Evolutionary conservation across 2,888 invertebrate genomes (phyloP).

Genomic region (Diaprepes abbreviatus): DNA sequence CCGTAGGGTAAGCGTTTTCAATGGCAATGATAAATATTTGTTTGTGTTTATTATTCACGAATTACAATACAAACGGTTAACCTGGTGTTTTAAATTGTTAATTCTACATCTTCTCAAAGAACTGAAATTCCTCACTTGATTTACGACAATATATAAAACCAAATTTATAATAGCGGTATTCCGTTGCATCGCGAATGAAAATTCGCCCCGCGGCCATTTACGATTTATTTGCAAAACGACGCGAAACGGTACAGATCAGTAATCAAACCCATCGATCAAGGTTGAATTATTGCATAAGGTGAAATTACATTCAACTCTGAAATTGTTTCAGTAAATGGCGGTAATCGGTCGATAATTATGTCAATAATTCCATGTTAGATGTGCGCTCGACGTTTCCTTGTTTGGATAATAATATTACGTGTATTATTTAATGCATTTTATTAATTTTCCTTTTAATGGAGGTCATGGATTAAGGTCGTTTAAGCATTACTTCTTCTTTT

Average conservation of each 20-base stretch:
- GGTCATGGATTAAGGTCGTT: too few relatives aligned
- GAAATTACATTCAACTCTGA: conserved; percentile 2
- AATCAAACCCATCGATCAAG: conserved; percentile 17
- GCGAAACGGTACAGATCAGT: conserved; percentile 11
- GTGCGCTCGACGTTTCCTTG: background rate
- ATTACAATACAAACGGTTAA: too few relatives aligned
- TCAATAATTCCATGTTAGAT: conserved; percentile 10
- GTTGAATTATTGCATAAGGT: conserved; percentile 14
- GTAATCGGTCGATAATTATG: background rate
- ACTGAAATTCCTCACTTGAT: background rate
- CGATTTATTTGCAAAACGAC: conserved; percentile 21
- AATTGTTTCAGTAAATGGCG: conserved; percentile 7
- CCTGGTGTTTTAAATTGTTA: too few relatives aligned
- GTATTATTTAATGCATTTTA: background rate
- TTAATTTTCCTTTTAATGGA: background rate
- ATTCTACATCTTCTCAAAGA: too few relatives aligned
- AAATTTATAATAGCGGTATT: conserved; percentile 3
- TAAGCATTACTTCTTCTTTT: too few relatives aligned
- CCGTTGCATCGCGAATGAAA: background rate
- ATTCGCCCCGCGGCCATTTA: background rate
- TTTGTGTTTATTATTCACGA: too few relatives aligned
- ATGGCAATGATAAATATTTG: too few relatives aligned
- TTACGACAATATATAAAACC: background rate
- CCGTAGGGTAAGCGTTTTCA: too few relatives aligned
- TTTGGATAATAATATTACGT: background rate